Percentiles rank a stretch among this genome's conserved stretches.
phyloP scores from a whole-genome alignment of 2,797 vertebrate genomes.

The Valencia hispanica region DNA sequence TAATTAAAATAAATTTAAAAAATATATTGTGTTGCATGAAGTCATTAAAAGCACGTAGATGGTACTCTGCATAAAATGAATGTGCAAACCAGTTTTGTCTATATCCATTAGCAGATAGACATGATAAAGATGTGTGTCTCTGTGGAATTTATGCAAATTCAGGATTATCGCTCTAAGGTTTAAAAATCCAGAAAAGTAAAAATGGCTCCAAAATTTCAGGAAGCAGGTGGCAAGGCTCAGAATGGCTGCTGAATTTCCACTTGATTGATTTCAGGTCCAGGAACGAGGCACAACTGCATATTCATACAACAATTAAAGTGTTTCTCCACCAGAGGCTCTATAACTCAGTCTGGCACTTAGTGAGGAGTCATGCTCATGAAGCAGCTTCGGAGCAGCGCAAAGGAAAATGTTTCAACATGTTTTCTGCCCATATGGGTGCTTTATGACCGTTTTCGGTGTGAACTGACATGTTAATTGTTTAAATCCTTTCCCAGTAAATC shows the following conservation, averaged over 20 bases:
- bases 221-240: slow-evolving; percentile 61
- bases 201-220: slow-evolving; percentile 32
- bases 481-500: slow-evolving; percentile 34
- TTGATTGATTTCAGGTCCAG: slow-evolving; percentile 76
- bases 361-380: slow-evolving; percentile 58
- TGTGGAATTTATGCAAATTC: slow-evolving; percentile 26
- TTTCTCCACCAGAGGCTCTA: slow-evolving; percentile 50
- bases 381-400: slow-evolving; percentile 48
- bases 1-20: too few species aligned
- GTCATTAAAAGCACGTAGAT: too few species aligned
- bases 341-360: slow-evolving; percentile 64
- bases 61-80: slow-evolving; percentile 11
- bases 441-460: slow-evolving; percentile 39
- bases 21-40: not conserved
- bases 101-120: slow-evolving; percentile 20
- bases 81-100: slow-evolving; percentile 21
- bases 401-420: slow-evolving; percentile 75
- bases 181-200: slow-evolving; percentile 34
- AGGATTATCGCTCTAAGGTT: slow-evolving; percentile 8
- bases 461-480: slow-evolving; percentile 51
- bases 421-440: slow-evolving; percentile 36
- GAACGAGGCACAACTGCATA: slow-evolving; percentile 70
- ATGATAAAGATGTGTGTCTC: slow-evolving; percentile 28
- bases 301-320: slow-evolving; percentile 76
- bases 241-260: slow-evolving; percentile 53